Conservation (phyloP, 2,888 invertebrate genomes). For the Hypercompe scribonia region DNA sequence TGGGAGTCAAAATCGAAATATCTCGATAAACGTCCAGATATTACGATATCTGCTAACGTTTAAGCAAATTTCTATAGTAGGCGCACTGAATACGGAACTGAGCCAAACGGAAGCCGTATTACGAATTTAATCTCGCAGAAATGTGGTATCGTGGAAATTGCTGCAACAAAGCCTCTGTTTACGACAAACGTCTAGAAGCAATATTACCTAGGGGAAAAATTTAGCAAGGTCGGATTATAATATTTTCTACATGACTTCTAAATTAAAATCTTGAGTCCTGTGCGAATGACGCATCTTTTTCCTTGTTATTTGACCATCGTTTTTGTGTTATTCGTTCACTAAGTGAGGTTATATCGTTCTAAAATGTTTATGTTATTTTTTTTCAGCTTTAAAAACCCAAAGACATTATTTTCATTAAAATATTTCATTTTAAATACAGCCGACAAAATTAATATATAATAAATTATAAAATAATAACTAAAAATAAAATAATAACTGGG, state of each 20-base stretch:
- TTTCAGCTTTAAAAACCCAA: background rate
- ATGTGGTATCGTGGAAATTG: slow-evolving; percentile 83
- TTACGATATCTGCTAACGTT: slow-evolving; percentile 49
- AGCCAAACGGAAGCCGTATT: slow-evolving; percentile 78
- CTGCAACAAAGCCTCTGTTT: slow-evolving; percentile 78
- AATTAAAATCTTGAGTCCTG: slow-evolving; percentile 43
- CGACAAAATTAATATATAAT: background rate
- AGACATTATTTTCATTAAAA: background rate
- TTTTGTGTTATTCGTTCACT: slow-evolving; percentile 24
- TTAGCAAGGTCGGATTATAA: slow-evolving; percentile 61
- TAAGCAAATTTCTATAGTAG: slow-evolving; percentile 66
- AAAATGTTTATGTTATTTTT: slow-evolving; percentile 22
- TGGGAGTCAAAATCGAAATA: slow-evolving; percentile 22
- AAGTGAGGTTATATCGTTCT: slow-evolving; percentile 16
- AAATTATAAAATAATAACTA: too few relatives aligned
- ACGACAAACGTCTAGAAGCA: slow-evolving; percentile 71
- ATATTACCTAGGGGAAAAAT: slow-evolving; percentile 67
- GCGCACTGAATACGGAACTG: slow-evolving; percentile 72
- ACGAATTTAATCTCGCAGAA: slow-evolving; percentile 85
- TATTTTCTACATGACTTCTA: slow-evolving; percentile 55
- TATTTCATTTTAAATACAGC: background rate
- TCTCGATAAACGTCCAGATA: slow-evolving; percentile 24
- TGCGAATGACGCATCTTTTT: slow-evolving; percentile 22
- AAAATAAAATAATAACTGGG: too few relatives aligned
- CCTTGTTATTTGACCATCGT: slow-evolving; percentile 28